These are phyloP conservation scores for Maniola jurtina DNA, from an alignment of 1,140 invertebrate species.

Conservation along the genomic window DNA sequence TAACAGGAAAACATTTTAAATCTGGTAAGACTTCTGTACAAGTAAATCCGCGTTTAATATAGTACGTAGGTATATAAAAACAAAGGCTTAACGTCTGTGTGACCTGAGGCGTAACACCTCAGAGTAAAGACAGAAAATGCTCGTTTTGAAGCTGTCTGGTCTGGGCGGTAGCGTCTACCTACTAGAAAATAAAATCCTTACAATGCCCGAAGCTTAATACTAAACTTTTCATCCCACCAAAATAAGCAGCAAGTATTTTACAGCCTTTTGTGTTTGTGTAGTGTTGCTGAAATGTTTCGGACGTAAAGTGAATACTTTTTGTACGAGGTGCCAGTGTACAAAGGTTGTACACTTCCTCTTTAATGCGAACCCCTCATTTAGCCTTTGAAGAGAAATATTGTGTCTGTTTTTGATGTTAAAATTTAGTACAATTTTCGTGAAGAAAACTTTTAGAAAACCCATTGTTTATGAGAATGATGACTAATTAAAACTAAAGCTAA, in stretches of 20 bases:
- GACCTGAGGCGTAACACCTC: background rate
- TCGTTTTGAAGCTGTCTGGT: slow-evolving; percentile 6
- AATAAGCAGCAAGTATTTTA: background rate
- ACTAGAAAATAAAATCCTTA: background rate
- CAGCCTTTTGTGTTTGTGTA: background rate
- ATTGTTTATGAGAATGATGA: too few relatives aligned
- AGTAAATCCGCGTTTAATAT: too few relatives aligned
- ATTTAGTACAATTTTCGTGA: background rate
- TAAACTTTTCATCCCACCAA: slow-evolving; percentile 4
- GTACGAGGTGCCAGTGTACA: background rate
- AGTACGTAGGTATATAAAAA: background rate
- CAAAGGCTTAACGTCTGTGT: background rate
- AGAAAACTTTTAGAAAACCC: background rate
- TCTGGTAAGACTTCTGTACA: too few relatives aligned
- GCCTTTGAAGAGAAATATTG: background rate
- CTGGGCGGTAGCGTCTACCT: background rate
- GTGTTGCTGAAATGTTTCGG: background rate
- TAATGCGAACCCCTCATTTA: background rate
- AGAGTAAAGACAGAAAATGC: background rate
- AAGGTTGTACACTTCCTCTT: background rate
- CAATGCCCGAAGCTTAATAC: background rate
- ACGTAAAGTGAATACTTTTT: background rate
- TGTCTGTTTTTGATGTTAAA: background rate
- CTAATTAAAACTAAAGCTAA: too few relatives aligned
- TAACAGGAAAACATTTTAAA: too few relatives aligned